These are phyloP conservation scores for Lomographa bimaculata DNA, from an alignment of 2,888 invertebrate species.

Conservation along the genomic window DNA sequence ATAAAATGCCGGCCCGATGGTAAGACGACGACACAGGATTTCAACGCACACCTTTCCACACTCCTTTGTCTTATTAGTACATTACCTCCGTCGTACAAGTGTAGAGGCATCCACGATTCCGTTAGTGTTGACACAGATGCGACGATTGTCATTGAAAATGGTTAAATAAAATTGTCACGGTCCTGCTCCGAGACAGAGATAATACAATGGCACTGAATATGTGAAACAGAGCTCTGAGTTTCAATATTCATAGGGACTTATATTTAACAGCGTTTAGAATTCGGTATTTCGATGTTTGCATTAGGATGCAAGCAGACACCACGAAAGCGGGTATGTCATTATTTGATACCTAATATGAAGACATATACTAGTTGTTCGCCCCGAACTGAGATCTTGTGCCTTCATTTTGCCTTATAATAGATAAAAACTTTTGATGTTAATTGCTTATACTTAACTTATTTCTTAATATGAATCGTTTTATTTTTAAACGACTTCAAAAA, in stretches of 20 bases:
- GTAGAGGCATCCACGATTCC: constrained; percentile 15
- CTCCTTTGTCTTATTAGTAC: constrained; percentile 6
- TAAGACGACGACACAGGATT: too few relatives aligned
- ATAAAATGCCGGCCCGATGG: too few relatives aligned
- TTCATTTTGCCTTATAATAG: too few relatives aligned
- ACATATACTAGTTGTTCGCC: too few relatives aligned
- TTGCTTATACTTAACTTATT: too few relatives aligned
- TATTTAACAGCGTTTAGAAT: constrained; percentile 49
- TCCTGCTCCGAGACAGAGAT: constrained; percentile 31
- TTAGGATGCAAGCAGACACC: too few relatives aligned
- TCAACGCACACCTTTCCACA: constrained; percentile 6
- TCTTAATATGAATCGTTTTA: too few relatives aligned
- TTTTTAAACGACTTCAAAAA: too few relatives aligned
- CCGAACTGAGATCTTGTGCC: too few relatives aligned
- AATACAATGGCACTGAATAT: constrained; percentile 8
- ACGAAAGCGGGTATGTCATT: too few relatives aligned
- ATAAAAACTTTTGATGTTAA: too few relatives aligned
- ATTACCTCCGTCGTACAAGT: constrained; percentile 9
- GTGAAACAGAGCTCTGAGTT: constrained; percentile 29
- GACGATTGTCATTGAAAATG: constrained; percentile 45
- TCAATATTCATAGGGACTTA: constrained; percentile 57
- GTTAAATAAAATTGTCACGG: constrained; percentile 65
- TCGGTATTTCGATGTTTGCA: constrained; percentile 44
- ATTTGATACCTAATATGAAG: not conserved
- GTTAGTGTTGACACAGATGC: constrained; percentile 65